Evolutionary conservation across 2,113 vertebrate genomes (phyloP).

Genomic region (Miniopterus natalensis): DNA sequence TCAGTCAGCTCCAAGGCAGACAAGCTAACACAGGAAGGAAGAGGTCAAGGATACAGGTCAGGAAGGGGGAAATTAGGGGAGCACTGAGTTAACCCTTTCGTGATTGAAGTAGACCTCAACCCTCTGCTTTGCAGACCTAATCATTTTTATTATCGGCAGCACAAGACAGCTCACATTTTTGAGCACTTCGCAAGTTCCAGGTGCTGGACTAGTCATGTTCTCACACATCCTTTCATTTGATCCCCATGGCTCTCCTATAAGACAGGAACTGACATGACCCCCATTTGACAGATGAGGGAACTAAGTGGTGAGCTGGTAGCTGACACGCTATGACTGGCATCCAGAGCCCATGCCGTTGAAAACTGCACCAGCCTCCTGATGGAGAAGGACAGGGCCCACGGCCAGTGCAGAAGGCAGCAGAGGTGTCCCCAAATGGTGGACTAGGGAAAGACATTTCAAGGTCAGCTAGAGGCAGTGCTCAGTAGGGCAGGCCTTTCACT

Average conservation of each 20-base stretch:
- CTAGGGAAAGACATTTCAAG: not conserved
- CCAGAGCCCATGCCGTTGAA: not conserved
- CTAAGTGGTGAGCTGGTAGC: not conserved
- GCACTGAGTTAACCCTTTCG: too few relatives aligned
- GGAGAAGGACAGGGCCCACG: not conserved
- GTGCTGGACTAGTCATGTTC: not conserved
- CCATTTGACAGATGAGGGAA: not conserved
- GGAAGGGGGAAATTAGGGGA: not conserved
- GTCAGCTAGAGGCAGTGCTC: not conserved
- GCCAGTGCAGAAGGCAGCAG: not conserved
- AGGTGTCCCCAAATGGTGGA: not conserved
- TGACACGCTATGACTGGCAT: not conserved
- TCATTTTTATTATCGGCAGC: not conserved
- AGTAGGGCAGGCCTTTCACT: too few relatives aligned
- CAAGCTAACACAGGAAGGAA: not conserved
- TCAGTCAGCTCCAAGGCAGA: not conserved
- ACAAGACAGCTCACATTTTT: not conserved
- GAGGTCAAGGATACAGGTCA: not conserved
- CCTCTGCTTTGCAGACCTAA: not conserved
- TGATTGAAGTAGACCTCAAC: not conserved
- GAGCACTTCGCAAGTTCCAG: not conserved
- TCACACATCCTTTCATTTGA: not conserved
- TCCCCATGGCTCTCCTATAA: not conserved
- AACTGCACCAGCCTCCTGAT: not conserved
- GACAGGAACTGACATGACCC: not conserved